These are phyloP conservation scores for Enteromius paludinosus DNA, from an alignment of 2,797 vertebrate species.

Conservation along the genomic window DNA sequence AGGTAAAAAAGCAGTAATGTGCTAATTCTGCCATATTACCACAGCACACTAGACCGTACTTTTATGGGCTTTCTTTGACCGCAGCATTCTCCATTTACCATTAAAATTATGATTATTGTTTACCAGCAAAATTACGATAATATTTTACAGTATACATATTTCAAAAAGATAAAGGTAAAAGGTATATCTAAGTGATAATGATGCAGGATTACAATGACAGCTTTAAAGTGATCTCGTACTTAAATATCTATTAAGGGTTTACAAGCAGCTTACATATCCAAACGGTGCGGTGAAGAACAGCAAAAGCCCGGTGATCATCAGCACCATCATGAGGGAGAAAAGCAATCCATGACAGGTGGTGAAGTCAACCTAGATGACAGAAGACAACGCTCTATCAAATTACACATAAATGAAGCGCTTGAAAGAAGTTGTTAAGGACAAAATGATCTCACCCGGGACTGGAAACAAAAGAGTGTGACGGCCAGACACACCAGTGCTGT, in stretches of 20 bases:
- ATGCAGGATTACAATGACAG: neutral
- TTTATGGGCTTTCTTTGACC: neutral
- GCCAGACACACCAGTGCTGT: conserved; percentile 65
- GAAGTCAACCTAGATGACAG: conserved; percentile 61
- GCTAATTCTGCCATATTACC: neutral
- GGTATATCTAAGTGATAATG: neutral
- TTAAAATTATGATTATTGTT: neutral
- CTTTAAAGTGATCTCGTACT: neutral
- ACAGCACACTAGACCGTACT: too few relatives aligned
- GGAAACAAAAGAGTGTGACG: conserved; percentile 68
- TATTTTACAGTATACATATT: neutral
- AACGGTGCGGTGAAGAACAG: conserved; percentile 64
- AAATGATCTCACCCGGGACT: conserved; percentile 58
- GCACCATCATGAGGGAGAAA: conserved; percentile 65
- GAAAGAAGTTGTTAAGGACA: neutral
- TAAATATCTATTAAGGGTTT: neutral
- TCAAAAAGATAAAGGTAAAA: neutral
- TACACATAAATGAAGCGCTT: neutral
- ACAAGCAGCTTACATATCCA: conserved; percentile 62
- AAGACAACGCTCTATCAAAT: neutral
- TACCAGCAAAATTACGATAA: too few relatives aligned
- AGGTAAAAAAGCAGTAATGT: neutral
- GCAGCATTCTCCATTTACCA: neutral
- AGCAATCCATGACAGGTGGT: conserved; percentile 64
- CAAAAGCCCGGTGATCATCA: conserved; percentile 64